Base-by-base conservation (phyloP, 2,113 vertebrate species). In the Toxotes jaculatrix region DNA sequence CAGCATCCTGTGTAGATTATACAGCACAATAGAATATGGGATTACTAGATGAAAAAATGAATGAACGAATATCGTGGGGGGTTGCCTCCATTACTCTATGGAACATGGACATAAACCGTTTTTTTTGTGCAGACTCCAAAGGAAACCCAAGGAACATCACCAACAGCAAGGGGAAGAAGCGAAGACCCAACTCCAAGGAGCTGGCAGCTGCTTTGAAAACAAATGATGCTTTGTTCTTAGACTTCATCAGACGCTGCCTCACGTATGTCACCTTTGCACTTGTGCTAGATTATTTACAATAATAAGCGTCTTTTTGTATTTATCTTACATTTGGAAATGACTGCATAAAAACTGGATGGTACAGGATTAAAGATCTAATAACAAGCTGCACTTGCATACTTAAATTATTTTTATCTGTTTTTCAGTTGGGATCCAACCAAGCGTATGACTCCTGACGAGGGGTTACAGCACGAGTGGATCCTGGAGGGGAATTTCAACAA, bases 401-500 rank as follows among this genome's bases (percentile, higher is more conserved):
- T 2, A 8, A 34, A 31, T 23, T 9, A 11, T 86, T 73, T 85
- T 23, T 42, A 60, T 79, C 38, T 13, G 0, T 61, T 90, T 86
- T 93, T 87, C 86, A 99, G 97, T 74, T 99, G 98, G 97, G 96
- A 99, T 81, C 97, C 97, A n/a, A 91, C 94, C 21, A 95, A 96
- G 75, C 96, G 97, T 11, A 96, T 98, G 97, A 97, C 96, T 74
- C 98, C 97, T 0, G 97, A 97, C 56, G 96, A 98, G 88, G 98
- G 95, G 0, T 88, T 98, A 83, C 95, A 95, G 86, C 97, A 98
- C 1, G 84, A 93, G 0, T 98, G 98, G 98, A 97, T 99, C 89
- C 95, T 96, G 67, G 96, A 98, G 45, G 90, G 95, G 31, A 93
- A 95, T 66, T 92, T 92, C 42, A 91, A 95, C 87, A 95, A 91